phyloP scores from a whole-genome alignment of 2,113 vertebrate genomes.

The Crocuta crocuta region DNA sequence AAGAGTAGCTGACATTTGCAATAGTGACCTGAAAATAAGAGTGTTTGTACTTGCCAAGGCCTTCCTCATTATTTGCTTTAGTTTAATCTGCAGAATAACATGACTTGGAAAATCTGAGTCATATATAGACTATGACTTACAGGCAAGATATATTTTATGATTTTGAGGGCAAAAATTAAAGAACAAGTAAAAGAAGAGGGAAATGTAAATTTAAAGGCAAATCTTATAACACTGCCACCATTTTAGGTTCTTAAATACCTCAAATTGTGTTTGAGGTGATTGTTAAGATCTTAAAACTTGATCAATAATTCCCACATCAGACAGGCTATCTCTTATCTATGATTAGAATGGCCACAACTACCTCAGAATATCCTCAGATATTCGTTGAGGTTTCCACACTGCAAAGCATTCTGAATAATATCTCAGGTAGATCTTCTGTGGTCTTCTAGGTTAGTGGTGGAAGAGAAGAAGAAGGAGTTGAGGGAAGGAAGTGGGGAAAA shows the following conservation, averaged over 20 bases:
- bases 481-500: conserved; percentile 6
- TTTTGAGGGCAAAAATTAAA: background rate
- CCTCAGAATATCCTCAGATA: conserved; percentile 19
- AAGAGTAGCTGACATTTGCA: background rate
- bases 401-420: conserved; percentile 15
- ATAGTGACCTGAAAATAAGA: background rate
- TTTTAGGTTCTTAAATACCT: conserved; percentile 40
- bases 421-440: conserved; percentile 12
- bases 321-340: background rate
- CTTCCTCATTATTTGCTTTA: background rate
- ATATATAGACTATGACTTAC: background rate
- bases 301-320: conserved; percentile 4
- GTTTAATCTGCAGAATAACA: background rate
- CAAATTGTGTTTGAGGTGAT: background rate
- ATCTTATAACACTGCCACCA: background rate
- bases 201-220: background rate
- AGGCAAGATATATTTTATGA: background rate
- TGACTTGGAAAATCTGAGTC: background rate
- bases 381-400: background rate
- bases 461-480: background rate
- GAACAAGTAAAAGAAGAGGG: background rate
- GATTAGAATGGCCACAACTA: conserved; percentile 25
- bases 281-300: background rate
- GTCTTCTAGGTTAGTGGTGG: background rate
- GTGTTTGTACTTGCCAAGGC: background rate